Evolutionary conservation across 1,140 invertebrate species (phyloP).

Genomic region (Plectrocnemia conspersa): DNA sequence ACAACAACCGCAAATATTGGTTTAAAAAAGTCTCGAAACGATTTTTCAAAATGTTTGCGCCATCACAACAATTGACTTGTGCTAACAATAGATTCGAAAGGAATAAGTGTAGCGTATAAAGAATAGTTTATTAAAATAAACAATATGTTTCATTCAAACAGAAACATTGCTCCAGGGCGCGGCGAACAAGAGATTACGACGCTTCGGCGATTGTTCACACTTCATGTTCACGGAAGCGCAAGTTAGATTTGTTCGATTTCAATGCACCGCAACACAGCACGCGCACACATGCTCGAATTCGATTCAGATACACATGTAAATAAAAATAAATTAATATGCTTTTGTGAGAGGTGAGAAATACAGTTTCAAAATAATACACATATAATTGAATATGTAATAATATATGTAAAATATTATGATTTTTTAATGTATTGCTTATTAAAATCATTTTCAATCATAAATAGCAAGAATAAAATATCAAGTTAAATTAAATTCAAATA

Average conservation of each 20-base stretch:
- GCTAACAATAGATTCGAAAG: not conserved
- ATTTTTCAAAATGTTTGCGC: slow-evolving; percentile 15
- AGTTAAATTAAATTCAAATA: no score
- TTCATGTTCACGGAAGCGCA: slow-evolving; percentile 22
- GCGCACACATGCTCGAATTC: no score
- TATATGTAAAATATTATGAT: no score
- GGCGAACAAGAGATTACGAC: slow-evolving; percentile 12
- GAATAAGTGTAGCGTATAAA: no score
- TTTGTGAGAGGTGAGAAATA: no score
- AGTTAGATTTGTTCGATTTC: slow-evolving; percentile 30
- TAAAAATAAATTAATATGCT: no score
- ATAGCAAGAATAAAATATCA: no score
- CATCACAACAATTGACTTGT: slow-evolving; percentile 8
- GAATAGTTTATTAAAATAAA: slow-evolving; percentile 13
- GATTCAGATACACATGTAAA: no score
- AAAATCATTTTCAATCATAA: no score
- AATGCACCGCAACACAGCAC: slow-evolving; percentile 27
- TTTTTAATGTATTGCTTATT: no score
- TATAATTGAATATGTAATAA: no score
- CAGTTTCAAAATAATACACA: no score
- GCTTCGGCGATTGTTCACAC: slow-evolving; percentile 25
- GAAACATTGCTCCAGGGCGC: slow-evolving; percentile 6
- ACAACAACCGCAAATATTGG: not conserved
- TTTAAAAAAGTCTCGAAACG: slow-evolving; percentile 1
- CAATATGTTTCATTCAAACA: slow-evolving; percentile 12